Percentiles rank a stretch among this genome's conserved stretches.
Conservation (phyloP, 2,888 invertebrate species). For the Pedicia rivosa region DNA sequence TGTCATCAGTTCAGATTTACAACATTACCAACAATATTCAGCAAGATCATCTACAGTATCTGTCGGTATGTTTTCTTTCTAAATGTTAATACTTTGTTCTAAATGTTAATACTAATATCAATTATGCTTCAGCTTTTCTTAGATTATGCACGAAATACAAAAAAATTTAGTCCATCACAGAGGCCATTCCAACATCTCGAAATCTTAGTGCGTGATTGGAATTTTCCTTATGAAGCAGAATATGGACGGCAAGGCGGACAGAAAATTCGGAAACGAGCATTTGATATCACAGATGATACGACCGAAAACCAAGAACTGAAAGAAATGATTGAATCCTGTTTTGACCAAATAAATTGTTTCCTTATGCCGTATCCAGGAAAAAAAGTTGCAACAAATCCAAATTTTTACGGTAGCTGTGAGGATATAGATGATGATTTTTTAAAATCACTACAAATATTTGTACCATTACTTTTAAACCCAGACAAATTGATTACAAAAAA, state of each 20-base stretch:
- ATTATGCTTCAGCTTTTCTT: no score
- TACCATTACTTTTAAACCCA: constrained; percentile 4
- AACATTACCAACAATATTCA: constrained; percentile 7
- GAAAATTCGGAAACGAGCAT: background rate
- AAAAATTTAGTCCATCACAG: background rate
- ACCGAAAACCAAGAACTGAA: background rate
- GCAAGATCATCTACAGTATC: no score
- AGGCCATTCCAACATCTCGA: constrained; percentile 8
- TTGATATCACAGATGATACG: background rate
- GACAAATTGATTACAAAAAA: constrained; percentile 4
- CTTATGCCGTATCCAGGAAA: constrained; percentile 8
- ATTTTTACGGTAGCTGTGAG: constrained; percentile 4
- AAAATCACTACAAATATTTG: constrained; percentile 1
- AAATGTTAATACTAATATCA: no score
- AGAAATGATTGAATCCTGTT: background rate
- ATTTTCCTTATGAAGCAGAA: constrained; percentile 5
- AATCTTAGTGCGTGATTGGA: constrained; percentile 8
- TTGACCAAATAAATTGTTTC: constrained; percentile 4
- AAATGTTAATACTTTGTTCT: no score
- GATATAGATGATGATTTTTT: constrained; percentile 8
- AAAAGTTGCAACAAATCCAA: constrained; percentile 5
- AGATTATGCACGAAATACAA: no score
- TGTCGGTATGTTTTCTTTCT: no score
- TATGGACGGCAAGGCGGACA: constrained; percentile 1
- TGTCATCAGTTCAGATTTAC: constrained; percentile 7